Conservation (phyloP, 1,140 invertebrate species). For the Micrasema minimum region DNA sequence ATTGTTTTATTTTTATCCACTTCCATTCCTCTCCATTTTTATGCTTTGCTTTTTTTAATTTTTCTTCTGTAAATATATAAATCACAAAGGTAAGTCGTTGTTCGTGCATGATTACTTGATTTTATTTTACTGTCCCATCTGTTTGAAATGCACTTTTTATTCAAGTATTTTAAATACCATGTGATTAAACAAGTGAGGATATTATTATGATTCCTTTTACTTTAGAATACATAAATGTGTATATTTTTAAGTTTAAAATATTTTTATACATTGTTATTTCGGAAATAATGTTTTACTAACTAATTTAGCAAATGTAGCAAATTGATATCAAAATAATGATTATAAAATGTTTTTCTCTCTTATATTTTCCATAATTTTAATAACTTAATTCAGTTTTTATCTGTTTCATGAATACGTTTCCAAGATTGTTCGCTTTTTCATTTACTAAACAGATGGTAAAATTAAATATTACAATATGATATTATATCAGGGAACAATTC, state of each 20-base stretch:
- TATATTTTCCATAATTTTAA: no score
- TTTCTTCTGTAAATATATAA: slow-evolving; percentile 8
- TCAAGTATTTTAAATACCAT: slow-evolving; percentile 11
- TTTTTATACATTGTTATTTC: slow-evolving; percentile 33
- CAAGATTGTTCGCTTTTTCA: no score
- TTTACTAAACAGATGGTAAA: slow-evolving; percentile 1
- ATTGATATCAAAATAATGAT: no score
- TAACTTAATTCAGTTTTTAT: no score
- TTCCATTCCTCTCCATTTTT: slow-evolving; percentile 28
- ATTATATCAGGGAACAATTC: slow-evolving; percentile 30
- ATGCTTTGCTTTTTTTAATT: slow-evolving; percentile 21
- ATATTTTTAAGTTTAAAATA: slow-evolving; percentile 30
- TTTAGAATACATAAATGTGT: slow-evolving; percentile 2
- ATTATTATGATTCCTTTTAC: neutral
- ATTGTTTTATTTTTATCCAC: slow-evolving; percentile 41
- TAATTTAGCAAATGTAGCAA: slow-evolving; percentile 3
- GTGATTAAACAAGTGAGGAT: slow-evolving; percentile 15
- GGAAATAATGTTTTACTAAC: slow-evolving; percentile 11
- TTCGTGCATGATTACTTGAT: neutral
- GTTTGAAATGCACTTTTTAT: slow-evolving; percentile 5
- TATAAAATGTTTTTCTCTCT: no score
- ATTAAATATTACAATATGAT: slow-evolving; percentile 3
- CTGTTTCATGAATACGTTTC: no score
- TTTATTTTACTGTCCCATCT: neutral
- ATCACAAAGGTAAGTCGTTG: neutral